These are phyloP conservation scores for Himalopsyche anomala DNA, from an alignment of 2,888 invertebrate genomes.

Conservation along the genomic window DNA sequence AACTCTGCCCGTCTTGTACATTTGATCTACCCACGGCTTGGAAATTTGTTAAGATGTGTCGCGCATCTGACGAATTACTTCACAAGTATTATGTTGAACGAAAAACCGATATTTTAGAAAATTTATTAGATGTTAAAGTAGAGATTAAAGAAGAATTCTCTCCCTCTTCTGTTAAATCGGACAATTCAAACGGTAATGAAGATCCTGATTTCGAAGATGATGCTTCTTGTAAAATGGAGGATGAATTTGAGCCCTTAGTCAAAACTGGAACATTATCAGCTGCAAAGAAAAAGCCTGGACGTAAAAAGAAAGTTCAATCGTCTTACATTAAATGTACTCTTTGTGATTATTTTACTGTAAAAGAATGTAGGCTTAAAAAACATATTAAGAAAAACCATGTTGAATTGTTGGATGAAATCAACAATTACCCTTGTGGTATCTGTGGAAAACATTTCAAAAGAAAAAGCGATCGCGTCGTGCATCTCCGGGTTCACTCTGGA, in stretches of 20 bases:
- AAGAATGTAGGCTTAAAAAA: slow-evolving; percentile 43
- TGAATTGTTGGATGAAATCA: neutral
- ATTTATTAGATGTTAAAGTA: slow-evolving; percentile 28
- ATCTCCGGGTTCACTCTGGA: slow-evolving; percentile 62
- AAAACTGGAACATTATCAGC: neutral
- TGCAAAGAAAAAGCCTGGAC: neutral
- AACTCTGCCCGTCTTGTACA: slow-evolving; percentile 47
- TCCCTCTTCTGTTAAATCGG: slow-evolving; percentile 47
- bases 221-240: neutral
- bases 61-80: slow-evolving; percentile 43
- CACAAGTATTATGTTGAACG: slow-evolving; percentile 17
- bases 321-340: neutral
- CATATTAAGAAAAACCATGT: slow-evolving; percentile 49
- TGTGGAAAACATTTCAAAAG: slow-evolving; percentile 61
- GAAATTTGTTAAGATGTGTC: slow-evolving; percentile 53
- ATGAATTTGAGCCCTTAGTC: neutral
- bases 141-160: slow-evolving; percentile 45
- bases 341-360: slow-evolving; percentile 25
- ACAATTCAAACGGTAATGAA: neutral
- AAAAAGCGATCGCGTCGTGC: slow-evolving; percentile 62
- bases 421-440: slow-evolving; percentile 50
- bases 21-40: slow-evolving; percentile 45
- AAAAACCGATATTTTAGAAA: neutral
- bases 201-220: neutral
- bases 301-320: neutral